Evolutionary conservation across 1,140 invertebrate genomes (phyloP).

Genomic region (Schlechtendalia chinensis): DNA sequence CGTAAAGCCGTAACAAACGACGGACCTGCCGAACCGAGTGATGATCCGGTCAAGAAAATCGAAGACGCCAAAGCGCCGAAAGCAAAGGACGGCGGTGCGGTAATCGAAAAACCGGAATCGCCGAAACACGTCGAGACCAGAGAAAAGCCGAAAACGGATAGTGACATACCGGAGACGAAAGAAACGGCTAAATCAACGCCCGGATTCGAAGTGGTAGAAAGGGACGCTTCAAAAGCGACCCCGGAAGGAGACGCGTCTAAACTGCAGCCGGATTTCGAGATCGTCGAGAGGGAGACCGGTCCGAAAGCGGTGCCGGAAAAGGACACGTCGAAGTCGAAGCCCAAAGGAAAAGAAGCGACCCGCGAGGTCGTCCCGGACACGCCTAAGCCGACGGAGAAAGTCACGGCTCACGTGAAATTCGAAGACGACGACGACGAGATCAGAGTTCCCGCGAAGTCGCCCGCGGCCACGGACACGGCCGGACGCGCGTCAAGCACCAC

Average conservation of each 20-base stretch:
- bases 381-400: not conserved
- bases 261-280: not conserved
- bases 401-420: not conserved
- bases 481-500: too few relatives aligned
- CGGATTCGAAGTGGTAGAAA: not conserved
- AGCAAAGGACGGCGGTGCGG: constrained; percentile 13
- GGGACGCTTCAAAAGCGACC: not conserved
- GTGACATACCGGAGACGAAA: not conserved
- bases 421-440: not conserved
- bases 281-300: not conserved
- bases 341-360: not conserved
- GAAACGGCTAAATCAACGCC: not conserved
- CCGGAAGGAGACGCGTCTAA: not conserved
- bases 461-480: too few relatives aligned
- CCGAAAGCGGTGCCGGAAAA: not conserved
- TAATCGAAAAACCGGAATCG: not conserved
- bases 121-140: not conserved
- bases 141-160: constrained; percentile 12
- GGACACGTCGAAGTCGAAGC: not conserved
- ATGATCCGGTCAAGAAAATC: not conserved
- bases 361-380: not conserved
- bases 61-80: not conserved
- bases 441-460: not conserved
- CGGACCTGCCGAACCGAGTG: not conserved
- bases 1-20: not conserved